These are phyloP conservation scores for Andrena fulva DNA, from an alignment of 2,888 invertebrate species.

Conservation along the genomic window DNA sequence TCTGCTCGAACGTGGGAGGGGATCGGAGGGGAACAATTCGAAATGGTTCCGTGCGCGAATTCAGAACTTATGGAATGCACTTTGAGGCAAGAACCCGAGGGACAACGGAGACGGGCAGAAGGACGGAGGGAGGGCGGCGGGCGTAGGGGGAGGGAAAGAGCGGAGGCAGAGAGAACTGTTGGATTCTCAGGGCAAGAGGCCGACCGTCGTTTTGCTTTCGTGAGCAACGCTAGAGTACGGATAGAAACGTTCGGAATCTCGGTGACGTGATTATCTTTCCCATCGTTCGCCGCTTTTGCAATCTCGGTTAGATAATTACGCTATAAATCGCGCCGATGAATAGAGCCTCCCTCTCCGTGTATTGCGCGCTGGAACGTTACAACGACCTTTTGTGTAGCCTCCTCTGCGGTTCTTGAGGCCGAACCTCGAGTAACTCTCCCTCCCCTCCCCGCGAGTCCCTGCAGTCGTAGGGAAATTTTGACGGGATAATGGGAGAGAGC, in stretches of 20 bases:
- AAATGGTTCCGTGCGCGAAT: constrained; percentile 64
- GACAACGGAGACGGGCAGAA: background rate
- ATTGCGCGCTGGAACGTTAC: constrained; percentile 51
- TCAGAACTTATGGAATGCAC: constrained; percentile 68
- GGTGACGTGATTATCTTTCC: constrained; percentile 71
- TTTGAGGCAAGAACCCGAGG: constrained; percentile 50
- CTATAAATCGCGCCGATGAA: constrained; percentile 70
- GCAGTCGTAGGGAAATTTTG: constrained; percentile 53
- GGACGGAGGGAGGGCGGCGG: background rate
- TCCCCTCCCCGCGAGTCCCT: background rate
- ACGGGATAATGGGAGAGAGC: constrained; percentile 51
- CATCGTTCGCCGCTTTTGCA: constrained; percentile 67
- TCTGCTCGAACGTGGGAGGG: constrained; percentile 18
- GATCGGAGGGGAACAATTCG: constrained; percentile 58
- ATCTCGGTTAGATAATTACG: constrained; percentile 70
- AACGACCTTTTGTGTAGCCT: constrained; percentile 54
- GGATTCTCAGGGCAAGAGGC: constrained; percentile 47
- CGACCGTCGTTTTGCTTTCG: constrained; percentile 33
- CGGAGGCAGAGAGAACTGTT: constrained; percentile 3
- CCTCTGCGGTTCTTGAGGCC: constrained; percentile 13
- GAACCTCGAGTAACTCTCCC: constrained; percentile 1
- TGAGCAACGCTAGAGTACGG: constrained; percentile 48
- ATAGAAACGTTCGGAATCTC: constrained; percentile 72
- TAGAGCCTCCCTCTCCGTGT: constrained; percentile 60
- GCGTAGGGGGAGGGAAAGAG: background rate